A percentile compares a stretch with the other conserved stretches of the same genome.
These are phyloP conservation scores for Chymomyza caudatula DNA, from an alignment of 2,888 invertebrate species.

Conservation along the genomic window DNA sequence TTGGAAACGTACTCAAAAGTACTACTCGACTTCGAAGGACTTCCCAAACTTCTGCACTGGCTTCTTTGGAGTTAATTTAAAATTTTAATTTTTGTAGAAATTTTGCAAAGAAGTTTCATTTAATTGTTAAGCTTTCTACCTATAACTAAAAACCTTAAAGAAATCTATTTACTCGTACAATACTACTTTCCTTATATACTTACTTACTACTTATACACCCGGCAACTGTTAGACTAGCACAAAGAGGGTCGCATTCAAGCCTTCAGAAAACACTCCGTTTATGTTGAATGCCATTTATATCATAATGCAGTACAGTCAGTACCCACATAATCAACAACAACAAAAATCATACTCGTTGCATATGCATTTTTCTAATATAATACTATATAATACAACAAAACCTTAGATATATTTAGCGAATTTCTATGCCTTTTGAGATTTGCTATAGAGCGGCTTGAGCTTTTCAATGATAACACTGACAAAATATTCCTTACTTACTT, in stretches of 20 bases:
- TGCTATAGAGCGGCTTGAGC: constrained; percentile 55
- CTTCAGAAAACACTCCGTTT: not conserved
- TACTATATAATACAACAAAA: constrained; percentile 3
- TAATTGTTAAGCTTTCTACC: not conserved
- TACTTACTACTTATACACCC: not conserved
- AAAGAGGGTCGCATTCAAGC: not conserved
- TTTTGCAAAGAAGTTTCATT: not conserved
- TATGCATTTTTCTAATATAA: not conserved
- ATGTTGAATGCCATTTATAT: not conserved
- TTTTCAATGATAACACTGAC: constrained; percentile 61
- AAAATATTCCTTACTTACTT: constrained; percentile 43
- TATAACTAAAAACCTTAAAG: not conserved
- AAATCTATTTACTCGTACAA: not conserved
- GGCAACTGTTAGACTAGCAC: not conserved
- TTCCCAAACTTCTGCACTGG: not conserved
- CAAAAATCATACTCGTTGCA: not conserved
- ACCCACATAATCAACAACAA: not conserved
- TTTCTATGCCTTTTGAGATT: constrained; percentile 59
- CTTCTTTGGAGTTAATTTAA: not conserved
- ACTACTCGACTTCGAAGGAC: not conserved
- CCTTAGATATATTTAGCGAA: constrained; percentile 35
- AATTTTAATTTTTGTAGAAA: not conserved
- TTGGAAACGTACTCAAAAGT: too few species aligned
- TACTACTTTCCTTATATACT: not conserved
- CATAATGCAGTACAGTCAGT: not conserved